These are phyloP conservation scores for Chanos chanos DNA, from an alignment of 2,797 vertebrate genomes.

Conservation along the genomic window DNA sequence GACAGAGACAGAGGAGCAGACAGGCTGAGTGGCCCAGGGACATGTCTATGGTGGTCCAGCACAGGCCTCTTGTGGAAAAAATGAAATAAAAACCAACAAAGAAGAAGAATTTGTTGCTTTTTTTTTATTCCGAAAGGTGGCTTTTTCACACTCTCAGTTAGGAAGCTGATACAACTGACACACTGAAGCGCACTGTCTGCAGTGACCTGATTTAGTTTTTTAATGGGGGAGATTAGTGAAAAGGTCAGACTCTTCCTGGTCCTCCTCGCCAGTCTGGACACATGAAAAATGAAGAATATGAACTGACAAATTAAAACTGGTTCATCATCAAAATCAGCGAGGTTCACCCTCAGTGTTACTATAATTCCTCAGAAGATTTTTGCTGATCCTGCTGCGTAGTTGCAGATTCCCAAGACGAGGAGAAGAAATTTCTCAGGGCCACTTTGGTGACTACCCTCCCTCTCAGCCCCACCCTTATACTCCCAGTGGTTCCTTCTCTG, in stretches of 20 bases:
- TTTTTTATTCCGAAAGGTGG: conserved; percentile 19
- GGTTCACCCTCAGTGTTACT: conserved; percentile 36
- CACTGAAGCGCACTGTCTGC: conserved; percentile 24
- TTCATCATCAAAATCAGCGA: conserved; percentile 49
- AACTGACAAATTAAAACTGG: not conserved
- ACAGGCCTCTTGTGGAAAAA: conserved; percentile 34
- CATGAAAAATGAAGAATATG: conserved; percentile 46
- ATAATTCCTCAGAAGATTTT: conserved; percentile 44
- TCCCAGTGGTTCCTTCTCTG: conserved; percentile 31
- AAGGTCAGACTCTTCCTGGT: conserved; percentile 56
- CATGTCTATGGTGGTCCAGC: conserved; percentile 44
- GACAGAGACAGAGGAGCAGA: conserved; percentile 60
- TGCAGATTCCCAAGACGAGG: conserved; percentile 20
- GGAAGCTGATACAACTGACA: conserved; percentile 18
- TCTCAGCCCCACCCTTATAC: conserved; percentile 23
- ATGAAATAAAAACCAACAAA: conserved; percentile 39
- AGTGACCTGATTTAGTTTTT: conserved; percentile 39
- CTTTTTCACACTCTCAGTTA: conserved; percentile 28
- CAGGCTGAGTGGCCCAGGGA: conserved; percentile 69
- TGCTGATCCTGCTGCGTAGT: conserved; percentile 48
- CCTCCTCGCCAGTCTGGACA: conserved; percentile 59
- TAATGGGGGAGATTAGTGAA: conserved; percentile 58
- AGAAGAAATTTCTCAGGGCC: conserved; percentile 22
- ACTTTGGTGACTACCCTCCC: conserved; percentile 21
- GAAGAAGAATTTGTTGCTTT: conserved; percentile 26